phyloP scores from a whole-genome alignment of 1,140 invertebrate genomes.

The Homarus americanus region DNA sequence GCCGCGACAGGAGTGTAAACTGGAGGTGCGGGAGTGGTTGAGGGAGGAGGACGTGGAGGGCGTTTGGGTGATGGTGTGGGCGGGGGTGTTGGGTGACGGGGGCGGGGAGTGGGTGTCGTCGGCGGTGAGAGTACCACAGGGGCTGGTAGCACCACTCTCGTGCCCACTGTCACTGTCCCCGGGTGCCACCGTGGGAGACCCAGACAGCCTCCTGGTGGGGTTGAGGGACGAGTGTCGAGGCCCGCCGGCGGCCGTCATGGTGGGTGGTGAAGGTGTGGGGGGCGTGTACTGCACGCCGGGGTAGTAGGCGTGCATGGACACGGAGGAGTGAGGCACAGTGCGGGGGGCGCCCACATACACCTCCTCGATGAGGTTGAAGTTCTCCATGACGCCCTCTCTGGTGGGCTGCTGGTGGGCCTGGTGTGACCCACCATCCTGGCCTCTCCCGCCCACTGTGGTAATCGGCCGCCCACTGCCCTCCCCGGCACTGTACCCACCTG shows the following conservation, averaged over 20 bases:
- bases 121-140: slow-evolving; percentile 71
- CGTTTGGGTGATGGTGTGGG: slow-evolving; percentile 16
- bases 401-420: not conserved
- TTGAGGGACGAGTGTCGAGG: not conserved
- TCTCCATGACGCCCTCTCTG: slow-evolving; percentile 12
- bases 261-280: not conserved
- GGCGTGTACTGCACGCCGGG: slow-evolving; percentile 22
- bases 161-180: slow-evolving; percentile 74
- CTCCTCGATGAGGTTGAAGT: slow-evolving; percentile 37
- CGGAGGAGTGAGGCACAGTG: slow-evolving; percentile 17
- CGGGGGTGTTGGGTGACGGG: slow-evolving; percentile 32
- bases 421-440: not conserved
- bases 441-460: not conserved
- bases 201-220: not conserved
- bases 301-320: slow-evolving; percentile 45
- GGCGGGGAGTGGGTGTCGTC: slow-evolving; percentile 59
- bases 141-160: slow-evolving; percentile 74
- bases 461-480: not conserved
- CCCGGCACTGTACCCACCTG: not conserved
- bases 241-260: no score
- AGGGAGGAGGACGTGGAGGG: not conserved
- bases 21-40: slow-evolving; percentile 45
- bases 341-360: slow-evolving; percentile 34
- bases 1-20: slow-evolving; percentile 32
- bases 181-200: not conserved